Percentiles rank a stretch among this genome's conserved stretches.
Evolutionary conservation across 1,140 invertebrate species (phyloP).

Genomic region (Chrysomallon squamiferum): DNA sequence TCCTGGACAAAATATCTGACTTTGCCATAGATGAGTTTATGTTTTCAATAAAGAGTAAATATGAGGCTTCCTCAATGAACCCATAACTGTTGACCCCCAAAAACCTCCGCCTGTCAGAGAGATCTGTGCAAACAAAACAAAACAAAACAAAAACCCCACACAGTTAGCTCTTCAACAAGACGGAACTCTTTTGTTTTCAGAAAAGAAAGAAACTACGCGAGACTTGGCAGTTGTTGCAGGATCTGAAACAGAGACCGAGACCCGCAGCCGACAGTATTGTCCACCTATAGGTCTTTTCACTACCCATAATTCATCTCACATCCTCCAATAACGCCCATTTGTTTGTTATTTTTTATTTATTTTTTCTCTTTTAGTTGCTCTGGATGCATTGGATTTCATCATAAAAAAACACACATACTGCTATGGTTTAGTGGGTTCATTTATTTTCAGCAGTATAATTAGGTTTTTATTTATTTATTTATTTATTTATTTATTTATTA

Average conservation of each 20-base stretch:
- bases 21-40: too few relatives aligned
- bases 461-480: neutral
- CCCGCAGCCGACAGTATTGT: constrained; percentile 8
- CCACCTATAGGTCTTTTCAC: constrained; percentile 1
- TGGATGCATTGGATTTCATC: neutral
- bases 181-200: constrained; percentile 28
- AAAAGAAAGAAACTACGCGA: constrained; percentile 47
- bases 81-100: too few relatives aligned
- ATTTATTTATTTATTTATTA: too few relatives aligned
- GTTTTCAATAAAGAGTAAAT: too few relatives aligned
- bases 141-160: too few relatives aligned
- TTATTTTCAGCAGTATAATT: neutral
- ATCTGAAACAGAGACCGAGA: constrained; percentile 24
- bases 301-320: neutral
- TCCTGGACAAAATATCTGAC: too few relatives aligned
- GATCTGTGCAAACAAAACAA: too few relatives aligned
- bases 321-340: neutral
- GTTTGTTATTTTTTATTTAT: neutral
- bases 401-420: neutral
- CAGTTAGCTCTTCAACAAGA: neutral
- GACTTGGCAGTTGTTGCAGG: constrained; percentile 44
- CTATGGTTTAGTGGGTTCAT: neutral
- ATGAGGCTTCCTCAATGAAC: too few relatives aligned
- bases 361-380: neutral
- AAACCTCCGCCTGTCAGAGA: too few relatives aligned